Base-by-base conservation (phyloP, 64 coral and sea anemone genomes). In the Dendrophyllia cribrosa region DNA sequence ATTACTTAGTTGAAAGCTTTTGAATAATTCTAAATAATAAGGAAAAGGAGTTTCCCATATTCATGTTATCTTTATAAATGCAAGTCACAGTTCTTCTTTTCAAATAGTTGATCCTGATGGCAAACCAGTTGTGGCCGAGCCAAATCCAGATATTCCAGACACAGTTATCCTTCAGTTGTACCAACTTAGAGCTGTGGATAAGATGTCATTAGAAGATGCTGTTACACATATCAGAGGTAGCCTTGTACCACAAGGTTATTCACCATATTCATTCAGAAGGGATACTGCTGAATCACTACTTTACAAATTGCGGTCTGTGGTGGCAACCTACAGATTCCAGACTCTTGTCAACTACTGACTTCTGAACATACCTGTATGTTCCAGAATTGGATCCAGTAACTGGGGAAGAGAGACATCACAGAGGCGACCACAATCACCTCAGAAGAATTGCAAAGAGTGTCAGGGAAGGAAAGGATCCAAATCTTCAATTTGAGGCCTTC, bases 161-260 rank as follows among this genome's bases (percentile, higher is more conserved):
- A 7, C 7, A 10, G 56, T 74, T 45, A 74, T 83, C 6, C 1
- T 45, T 6, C 47, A 91, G 45, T 43, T 91, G 0, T 6, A 85
- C 16, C 51, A 59, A 19, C 21, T 83, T 4, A 69, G 11, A 14
- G 59, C 82, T 21, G 77, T 70, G 21, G 65, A 78, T 67, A 80
- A 80, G 17, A 72, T 92, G 69, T 43, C 90, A 10, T 20, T 86
- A 22, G 90, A 92, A 75, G 90, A 92, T 92, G 90, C 90, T 0
- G 12, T 92, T 0, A 92, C 79, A 6, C 3, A 66, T 44, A 51
- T 92, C 55, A 34, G 90, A 20, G 22, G 58, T 7, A 75, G 59
- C 46, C 15, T 92, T 8, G 90, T 92, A 63, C 90, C 90, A 51
- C 20, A 63, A 51, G 90, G 81, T 3, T 92, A 92, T 47, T 64